These are phyloP conservation scores for Eristalis intricaria DNA, from an alignment of 2,888 invertebrate species.

Conservation along the genomic window DNA sequence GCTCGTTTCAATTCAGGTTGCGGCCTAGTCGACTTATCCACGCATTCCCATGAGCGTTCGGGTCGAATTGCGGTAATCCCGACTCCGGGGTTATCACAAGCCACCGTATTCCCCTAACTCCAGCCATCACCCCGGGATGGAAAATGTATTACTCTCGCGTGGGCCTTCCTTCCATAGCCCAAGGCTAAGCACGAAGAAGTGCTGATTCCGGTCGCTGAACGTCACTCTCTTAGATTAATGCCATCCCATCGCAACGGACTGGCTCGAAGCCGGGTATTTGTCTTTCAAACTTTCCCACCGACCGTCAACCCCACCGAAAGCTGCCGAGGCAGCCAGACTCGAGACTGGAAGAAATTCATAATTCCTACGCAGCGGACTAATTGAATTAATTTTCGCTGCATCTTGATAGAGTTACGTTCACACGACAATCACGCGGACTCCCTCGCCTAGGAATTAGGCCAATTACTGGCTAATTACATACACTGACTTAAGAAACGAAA, in stretches of 20 bases:
- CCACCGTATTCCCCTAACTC: not conserved
- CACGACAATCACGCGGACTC: constrained; percentile 65
- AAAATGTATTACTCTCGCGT: not conserved
- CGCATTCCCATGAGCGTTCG: not conserved
- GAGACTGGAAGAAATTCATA: constrained; percentile 20
- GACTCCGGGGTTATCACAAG: not conserved
- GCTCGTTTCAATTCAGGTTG: no score
- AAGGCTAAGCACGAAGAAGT: not conserved
- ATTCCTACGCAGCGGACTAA: constrained; percentile 57
- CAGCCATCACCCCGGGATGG: not conserved
- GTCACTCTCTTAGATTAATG: not conserved
- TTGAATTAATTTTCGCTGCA: constrained; percentile 70
- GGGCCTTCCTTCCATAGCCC: not conserved
- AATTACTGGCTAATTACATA: constrained; percentile 58
- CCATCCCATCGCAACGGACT: not conserved
- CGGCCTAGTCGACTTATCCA: not conserved
- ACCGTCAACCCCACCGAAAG: not conserved
- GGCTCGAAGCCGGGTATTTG: not conserved
- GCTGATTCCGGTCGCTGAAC: not conserved
- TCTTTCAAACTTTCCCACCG: not conserved
- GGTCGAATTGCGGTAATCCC: not conserved
- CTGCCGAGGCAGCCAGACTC: not conserved
- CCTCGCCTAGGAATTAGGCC: constrained; percentile 63
- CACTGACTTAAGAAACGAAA: constrained; percentile 56
- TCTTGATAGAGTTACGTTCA: constrained; percentile 59